Base-by-base conservation (phyloP, 2,888 invertebrate species). In the Carabus problematicus region DNA sequence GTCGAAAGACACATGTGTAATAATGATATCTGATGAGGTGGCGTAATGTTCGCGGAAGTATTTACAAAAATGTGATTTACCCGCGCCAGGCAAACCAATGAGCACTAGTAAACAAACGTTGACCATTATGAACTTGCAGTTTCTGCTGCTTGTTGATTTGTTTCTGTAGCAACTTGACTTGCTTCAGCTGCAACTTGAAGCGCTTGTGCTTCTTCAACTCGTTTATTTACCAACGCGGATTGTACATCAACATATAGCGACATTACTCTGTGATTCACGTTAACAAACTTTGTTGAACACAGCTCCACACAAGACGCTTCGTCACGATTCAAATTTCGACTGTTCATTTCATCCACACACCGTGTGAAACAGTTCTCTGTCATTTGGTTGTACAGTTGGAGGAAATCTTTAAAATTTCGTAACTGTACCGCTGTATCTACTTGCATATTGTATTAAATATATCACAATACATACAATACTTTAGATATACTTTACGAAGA, bases 61-160 rank as follows among this genome's bases (percentile, higher is more conserved):
- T 45, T 55, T 64, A 29, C 16, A 55, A 12, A 64, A 55, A 4
- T 64, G 18, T 18, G 64, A 47, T 64, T 64, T 64, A 8, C 64
- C 64, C 1, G 12, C 55, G 18, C 64, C 64, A n/a, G 64, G 64
- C 11, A 64, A n/a, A 43, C 64, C 64, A 42, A 64, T 55, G 41
- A 64, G 41, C 42, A 64, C 56, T 56, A 64, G 14, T 55, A 64
- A n/a, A 29, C 64, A 64, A 19, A 56, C 42, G 56, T 56, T 64
- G 6, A 43, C 7, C 61, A 64, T 64, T 64, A 43, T 64, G 43
- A 49, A 8, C 41, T 14, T 12, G 64, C 64, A 12, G 40, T 12
- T 56, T 14, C 56, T 19, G 56, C 56, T 56, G 63, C 63, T 16
- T 52, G 18, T 18, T 29, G 29, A 29, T 29, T 29, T 29, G 29